These are phyloP conservation scores for Eristalinus aeneus DNA, from an alignment of 2,888 invertebrate genomes.

Conservation along the genomic window DNA sequence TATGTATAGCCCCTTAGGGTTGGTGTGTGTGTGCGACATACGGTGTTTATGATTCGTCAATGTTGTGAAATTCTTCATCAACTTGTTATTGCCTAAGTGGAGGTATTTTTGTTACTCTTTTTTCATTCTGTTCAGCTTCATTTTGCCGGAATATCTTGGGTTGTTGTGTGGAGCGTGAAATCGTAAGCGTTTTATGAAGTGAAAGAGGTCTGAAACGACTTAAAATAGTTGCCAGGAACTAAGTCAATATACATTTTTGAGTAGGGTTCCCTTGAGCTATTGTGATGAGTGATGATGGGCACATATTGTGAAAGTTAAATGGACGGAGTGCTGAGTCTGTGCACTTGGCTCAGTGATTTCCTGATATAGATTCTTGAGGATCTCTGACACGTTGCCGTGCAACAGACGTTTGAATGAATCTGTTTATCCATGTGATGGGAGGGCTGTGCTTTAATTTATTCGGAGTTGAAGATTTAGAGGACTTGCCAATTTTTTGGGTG, in stretches of 20 bases:
- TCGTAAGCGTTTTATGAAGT: conserved; percentile 13
- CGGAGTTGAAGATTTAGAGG: too few species aligned
- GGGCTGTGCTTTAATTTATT: too few species aligned
- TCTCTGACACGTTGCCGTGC: neutral
- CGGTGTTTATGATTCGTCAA: conserved; percentile 37
- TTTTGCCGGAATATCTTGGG: neutral
- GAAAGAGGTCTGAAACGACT: conserved; percentile 6
- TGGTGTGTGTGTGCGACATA: neutral
- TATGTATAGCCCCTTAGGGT: conserved; percentile 11
- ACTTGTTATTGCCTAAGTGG: conserved; percentile 28
- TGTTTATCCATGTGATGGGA: neutral
- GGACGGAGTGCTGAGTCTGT: neutral
- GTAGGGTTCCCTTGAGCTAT: neutral
- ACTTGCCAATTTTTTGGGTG: too few species aligned
- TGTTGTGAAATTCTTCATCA: conserved; percentile 29
- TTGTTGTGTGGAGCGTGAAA: conserved; percentile 15
- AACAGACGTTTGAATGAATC: neutral
- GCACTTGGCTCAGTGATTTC: too few species aligned
- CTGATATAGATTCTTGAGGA: neutral
- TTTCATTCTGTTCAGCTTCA: neutral
- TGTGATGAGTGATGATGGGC: neutral
- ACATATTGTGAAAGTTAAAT: neutral
- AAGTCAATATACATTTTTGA: neutral
- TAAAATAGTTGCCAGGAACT: neutral
- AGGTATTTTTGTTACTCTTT: neutral